Evolutionary conservation across 2,888 invertebrate genomes (phyloP).

Genomic region (Dioctria linearis): DNA sequence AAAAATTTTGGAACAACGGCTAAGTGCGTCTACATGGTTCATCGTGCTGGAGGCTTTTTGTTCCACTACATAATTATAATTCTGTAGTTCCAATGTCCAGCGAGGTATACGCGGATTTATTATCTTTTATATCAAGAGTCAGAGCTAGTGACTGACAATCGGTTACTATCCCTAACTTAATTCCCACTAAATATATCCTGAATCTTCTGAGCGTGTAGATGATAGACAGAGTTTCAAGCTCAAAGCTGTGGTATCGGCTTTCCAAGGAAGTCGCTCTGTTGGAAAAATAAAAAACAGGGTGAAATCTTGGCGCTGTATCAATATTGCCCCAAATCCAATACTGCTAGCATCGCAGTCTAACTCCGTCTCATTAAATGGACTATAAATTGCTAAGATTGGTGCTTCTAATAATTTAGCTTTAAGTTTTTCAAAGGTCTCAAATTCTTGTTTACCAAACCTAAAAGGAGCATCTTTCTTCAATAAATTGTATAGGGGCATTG

Average conservation of each 20-base stretch:
- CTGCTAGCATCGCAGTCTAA: conserved; percentile 62
- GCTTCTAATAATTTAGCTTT: conserved; percentile 54
- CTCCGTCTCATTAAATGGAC: conserved; percentile 59
- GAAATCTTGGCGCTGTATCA: conserved; percentile 53
- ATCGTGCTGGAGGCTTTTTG: conserved; percentile 55
- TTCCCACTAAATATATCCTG: conserved; percentile 57
- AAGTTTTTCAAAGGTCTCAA: conserved; percentile 53
- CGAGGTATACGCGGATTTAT: conserved; percentile 56
- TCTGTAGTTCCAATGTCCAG: conserved; percentile 56
- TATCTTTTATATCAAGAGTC: conserved; percentile 57
- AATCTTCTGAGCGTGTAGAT: conserved; percentile 60
- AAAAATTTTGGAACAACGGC: conserved; percentile 50
- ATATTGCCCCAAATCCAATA: neutral
- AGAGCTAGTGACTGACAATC: no score
- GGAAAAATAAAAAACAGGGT: conserved; percentile 62
- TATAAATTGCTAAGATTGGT: conserved; percentile 62
- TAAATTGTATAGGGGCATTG: no score
- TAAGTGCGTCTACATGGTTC: no score
- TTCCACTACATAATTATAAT: no score
- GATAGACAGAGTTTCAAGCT: conserved; percentile 58
- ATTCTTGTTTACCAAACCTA: no score
- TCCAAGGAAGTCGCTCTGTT: no score
- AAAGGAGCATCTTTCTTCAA: no score
- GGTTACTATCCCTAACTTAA: conserved; percentile 59
- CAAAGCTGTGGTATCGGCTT: conserved; percentile 56